phyloP scores from a whole-genome alignment of 2,888 invertebrate genomes.

The Watsonalla binaria region DNA sequence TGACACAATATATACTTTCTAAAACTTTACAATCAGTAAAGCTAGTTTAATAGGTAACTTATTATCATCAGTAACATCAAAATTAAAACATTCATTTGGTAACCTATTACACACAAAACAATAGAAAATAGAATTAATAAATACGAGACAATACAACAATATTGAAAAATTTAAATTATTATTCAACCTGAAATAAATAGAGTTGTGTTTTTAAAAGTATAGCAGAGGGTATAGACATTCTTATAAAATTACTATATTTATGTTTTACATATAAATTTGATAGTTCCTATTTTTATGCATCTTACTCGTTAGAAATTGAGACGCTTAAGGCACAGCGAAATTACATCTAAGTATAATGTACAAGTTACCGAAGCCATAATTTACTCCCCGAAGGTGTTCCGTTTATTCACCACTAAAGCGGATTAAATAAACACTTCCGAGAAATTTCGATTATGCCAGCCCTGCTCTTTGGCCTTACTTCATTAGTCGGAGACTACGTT shows the following conservation, averaged over 20 bases:
- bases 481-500: background rate
- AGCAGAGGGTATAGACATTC: constrained; percentile 51
- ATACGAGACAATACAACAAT: too few relatives aligned
- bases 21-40: constrained; percentile 45
- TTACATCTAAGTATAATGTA: constrained; percentile 68
- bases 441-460: background rate
- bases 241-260: constrained; percentile 58
- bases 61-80: constrained; percentile 34
- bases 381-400: background rate
- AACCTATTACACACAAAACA: constrained; percentile 10
- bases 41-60: constrained; percentile 20
- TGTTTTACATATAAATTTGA: constrained; percentile 56
- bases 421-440: background rate
- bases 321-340: constrained; percentile 77
- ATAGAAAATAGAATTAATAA: constrained; percentile 15
- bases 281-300: constrained; percentile 53
- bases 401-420: background rate
- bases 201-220: constrained; percentile 42
- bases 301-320: constrained; percentile 73
- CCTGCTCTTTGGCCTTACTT: background rate
- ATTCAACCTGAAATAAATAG: constrained; percentile 20
- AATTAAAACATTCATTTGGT: constrained; percentile 29
- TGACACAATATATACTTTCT: constrained; percentile 49
- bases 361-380: constrained; percentile 4
- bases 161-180: constrained; percentile 13